These are phyloP conservation scores for Leptestheria dahalacensis DNA, from an alignment of 1,140 invertebrate species.

Conservation along the genomic window DNA sequence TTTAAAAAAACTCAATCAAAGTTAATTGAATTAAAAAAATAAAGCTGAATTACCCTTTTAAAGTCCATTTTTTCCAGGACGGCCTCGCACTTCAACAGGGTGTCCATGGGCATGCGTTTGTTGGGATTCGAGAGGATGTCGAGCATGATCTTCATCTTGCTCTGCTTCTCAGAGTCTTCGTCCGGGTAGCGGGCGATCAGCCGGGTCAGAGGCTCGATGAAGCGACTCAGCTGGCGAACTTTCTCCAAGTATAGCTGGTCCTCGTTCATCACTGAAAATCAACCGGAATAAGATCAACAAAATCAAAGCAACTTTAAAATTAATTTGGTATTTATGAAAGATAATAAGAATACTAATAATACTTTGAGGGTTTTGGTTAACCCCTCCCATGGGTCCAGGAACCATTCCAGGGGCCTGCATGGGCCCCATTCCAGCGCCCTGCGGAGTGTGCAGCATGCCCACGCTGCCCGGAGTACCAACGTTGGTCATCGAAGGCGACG, in stretches of 20 bases:
- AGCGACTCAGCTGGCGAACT: slow-evolving; percentile 65
- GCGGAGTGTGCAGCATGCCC: slow-evolving; percentile 8
- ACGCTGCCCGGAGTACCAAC: slow-evolving; percentile 35
- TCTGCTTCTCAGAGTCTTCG: slow-evolving; percentile 71
- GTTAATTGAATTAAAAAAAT: slow-evolving; percentile 6
- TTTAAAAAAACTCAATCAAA: neutral
- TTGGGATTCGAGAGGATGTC: slow-evolving; percentile 78
- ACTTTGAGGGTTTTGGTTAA: slow-evolving; percentile 27
- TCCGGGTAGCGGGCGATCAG: slow-evolving; percentile 75
- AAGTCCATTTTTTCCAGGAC: slow-evolving; percentile 74
- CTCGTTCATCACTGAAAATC: slow-evolving; percentile 32
- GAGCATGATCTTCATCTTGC: slow-evolving; percentile 79
- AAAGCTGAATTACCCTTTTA: slow-evolving; percentile 35
- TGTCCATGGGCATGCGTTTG: slow-evolving; percentile 72
- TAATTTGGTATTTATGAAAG: slow-evolving; percentile 20
- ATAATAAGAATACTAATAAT: neutral
- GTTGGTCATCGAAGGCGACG: slow-evolving; percentile 22
- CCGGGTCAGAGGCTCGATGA: slow-evolving; percentile 73
- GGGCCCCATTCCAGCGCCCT: slow-evolving; percentile 8
- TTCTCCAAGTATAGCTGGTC: slow-evolving; percentile 84
- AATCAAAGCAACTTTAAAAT: slow-evolving; percentile 14
- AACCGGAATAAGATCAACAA: neutral
- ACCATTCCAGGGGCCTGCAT: neutral
- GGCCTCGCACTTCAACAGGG: slow-evolving; percentile 77
- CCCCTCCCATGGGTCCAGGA: slow-evolving; percentile 20